Conservation (phyloP, 2,888 invertebrate genomes). For the Ochropleura plecta region DNA sequence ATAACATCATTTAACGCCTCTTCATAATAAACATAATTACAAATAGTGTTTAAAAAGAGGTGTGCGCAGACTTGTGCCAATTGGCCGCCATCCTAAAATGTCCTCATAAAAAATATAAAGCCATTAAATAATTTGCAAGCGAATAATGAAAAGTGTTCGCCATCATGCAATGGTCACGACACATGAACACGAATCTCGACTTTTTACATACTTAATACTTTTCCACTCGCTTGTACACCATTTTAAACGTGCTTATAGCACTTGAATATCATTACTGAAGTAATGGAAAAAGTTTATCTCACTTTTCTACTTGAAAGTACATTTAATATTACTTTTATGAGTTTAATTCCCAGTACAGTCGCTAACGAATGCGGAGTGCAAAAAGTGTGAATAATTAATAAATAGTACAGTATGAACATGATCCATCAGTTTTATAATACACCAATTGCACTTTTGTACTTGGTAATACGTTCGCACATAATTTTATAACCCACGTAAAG, state of each 20-base stretch:
- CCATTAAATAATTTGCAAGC: conserved; percentile 79
- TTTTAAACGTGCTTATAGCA: conserved; percentile 39
- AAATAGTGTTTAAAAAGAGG: conserved; percentile 31
- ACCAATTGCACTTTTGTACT: conserved; percentile 50
- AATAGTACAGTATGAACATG: conserved; percentile 18
- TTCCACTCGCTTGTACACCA: conserved; percentile 56
- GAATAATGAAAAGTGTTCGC: conserved; percentile 71
- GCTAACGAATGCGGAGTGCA: conserved; percentile 47
- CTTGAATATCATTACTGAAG: conserved; percentile 38
- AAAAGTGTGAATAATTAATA: conserved; percentile 52
- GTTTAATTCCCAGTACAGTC: conserved; percentile 49
- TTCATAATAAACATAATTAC: conserved; percentile 23
- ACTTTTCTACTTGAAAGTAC: conserved; percentile 53
- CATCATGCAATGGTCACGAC: conserved; percentile 79
- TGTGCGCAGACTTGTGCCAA: conserved; percentile 39
- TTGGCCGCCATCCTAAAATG: conserved; percentile 46
- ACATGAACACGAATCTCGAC: conserved; percentile 70
- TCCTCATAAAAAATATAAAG: conserved; percentile 62
- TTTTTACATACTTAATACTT: conserved; percentile 53
- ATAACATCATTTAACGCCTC: conserved; percentile 29
- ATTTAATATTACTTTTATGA: conserved; percentile 39
- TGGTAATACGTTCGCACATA: conserved; percentile 53
- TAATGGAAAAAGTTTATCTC: conserved; percentile 31
- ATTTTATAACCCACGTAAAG: conserved; percentile 41
- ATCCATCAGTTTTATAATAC: conserved; percentile 40